A percentile compares a stretch with the other conserved stretches of the same genome.
Evolutionary conservation across 2,797 vertebrate genomes (phyloP).

Genomic region (Gobio occitaniae): DNA sequence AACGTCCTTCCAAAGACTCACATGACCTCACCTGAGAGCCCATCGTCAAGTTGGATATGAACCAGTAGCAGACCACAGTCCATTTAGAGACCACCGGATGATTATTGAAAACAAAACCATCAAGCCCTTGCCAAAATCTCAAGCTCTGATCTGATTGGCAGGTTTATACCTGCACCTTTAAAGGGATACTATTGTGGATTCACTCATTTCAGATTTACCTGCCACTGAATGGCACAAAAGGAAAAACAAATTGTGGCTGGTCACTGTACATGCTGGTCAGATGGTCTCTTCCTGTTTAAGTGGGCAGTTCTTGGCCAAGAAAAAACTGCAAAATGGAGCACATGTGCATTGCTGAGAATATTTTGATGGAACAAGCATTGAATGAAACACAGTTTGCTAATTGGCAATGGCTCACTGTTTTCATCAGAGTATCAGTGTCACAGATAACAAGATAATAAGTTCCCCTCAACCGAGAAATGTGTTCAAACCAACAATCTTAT

Average conservation of each 20-base stretch:
- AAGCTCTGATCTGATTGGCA: neutral
- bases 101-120: neutral
- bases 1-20: constrained; percentile 68
- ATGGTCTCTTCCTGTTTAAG: constrained; percentile 3
- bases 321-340: constrained; percentile 12
- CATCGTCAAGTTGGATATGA: constrained; percentile 4
- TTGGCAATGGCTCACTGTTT: neutral
- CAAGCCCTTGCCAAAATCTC: neutral
- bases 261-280: neutral
- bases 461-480: neutral
- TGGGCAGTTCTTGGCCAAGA: neutral
- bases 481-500: neutral
- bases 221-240: neutral
- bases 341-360: constrained; percentile 1
- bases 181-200: neutral
- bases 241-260: neutral
- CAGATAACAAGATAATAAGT: constrained; percentile 15
- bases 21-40: constrained; percentile 22
- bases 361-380: neutral
- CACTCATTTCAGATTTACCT: neutral
- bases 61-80: neutral
- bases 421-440: constrained; percentile 30
- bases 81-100: neutral
- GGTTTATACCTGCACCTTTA: neutral
- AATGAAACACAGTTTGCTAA: neutral